Evolutionary conservation across 1,140 invertebrate species (phyloP).

Genomic region (Zaprionus camerounensis): DNA sequence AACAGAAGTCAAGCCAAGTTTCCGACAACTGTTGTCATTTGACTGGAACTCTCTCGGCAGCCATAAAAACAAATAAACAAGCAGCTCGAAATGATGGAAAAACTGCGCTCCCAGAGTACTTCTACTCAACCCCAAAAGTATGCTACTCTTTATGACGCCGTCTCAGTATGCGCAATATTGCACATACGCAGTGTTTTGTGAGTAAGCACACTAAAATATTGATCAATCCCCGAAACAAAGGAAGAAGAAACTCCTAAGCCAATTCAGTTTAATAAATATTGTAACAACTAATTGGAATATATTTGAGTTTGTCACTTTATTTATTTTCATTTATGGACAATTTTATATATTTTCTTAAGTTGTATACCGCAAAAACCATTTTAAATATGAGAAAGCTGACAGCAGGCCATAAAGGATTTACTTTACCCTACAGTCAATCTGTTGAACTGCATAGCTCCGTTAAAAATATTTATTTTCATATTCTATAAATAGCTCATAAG

Average conservation of each 20-base stretch:
- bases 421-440: no score
- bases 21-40: constrained; percentile 58
- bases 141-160: constrained; percentile 29
- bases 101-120: constrained; percentile 5
- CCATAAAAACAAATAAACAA: constrained; percentile 28
- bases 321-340: background rate
- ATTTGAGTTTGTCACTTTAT: constrained; percentile 7
- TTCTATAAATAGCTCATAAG: background rate
- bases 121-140: constrained; percentile 37
- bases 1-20: constrained; percentile 59
- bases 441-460: no score
- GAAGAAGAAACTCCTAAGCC: background rate
- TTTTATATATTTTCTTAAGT: constrained; percentile 18
- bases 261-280: constrained; percentile 15
- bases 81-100: constrained; percentile 29
- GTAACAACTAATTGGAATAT: constrained; percentile 11
- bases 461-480: background rate
- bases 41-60: constrained; percentile 42
- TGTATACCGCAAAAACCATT: constrained; percentile 40
- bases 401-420: no score
- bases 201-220: background rate
- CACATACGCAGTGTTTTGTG: constrained; percentile 41
- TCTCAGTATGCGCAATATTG: constrained; percentile 7
- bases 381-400: constrained; percentile 56
- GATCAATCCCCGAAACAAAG: background rate